Evolutionary conservation across 2,113 vertebrate species (phyloP).

Genomic region (Tachuris rubrigastra): DNA sequence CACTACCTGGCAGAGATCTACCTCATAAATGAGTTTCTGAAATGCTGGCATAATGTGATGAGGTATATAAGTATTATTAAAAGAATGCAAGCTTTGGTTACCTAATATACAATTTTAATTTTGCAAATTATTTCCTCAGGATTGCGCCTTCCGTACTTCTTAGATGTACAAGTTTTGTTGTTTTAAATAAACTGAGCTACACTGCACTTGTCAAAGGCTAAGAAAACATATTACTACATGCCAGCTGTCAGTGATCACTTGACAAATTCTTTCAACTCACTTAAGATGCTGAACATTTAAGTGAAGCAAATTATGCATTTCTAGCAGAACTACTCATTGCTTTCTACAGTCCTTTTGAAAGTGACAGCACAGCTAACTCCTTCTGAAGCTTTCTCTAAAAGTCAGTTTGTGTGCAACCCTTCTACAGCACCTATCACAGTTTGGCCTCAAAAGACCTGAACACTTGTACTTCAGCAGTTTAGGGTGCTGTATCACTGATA

Average conservation of each 20-base stretch:
- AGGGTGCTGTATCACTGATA: not conserved
- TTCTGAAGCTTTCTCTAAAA: not conserved
- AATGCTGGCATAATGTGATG: not conserved
- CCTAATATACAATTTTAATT: not conserved
- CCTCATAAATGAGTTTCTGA: not conserved
- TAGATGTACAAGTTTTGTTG: not conserved
- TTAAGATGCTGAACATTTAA: not conserved
- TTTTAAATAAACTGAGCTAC: not conserved
- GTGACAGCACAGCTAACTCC: not conserved
- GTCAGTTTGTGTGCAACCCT: not conserved
- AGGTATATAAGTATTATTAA: fast-evolving
- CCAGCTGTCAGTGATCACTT: not conserved
- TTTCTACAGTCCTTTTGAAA: not conserved
- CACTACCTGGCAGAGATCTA: not conserved
- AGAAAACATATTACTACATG: not conserved
- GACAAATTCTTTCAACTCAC: not conserved
- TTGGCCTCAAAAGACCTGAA: not conserved
- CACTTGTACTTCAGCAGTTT: not conserved
- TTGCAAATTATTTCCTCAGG: not conserved
- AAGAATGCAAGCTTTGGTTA: not conserved
- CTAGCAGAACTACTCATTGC: not conserved
- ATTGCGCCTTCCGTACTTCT: not conserved
- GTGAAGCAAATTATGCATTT: not conserved
- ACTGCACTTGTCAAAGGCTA: not conserved
- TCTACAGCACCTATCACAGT: not conserved